phyloP scores from a whole-genome alignment of 2,797 vertebrate genomes.

The Sciurus carolinensis region DNA sequence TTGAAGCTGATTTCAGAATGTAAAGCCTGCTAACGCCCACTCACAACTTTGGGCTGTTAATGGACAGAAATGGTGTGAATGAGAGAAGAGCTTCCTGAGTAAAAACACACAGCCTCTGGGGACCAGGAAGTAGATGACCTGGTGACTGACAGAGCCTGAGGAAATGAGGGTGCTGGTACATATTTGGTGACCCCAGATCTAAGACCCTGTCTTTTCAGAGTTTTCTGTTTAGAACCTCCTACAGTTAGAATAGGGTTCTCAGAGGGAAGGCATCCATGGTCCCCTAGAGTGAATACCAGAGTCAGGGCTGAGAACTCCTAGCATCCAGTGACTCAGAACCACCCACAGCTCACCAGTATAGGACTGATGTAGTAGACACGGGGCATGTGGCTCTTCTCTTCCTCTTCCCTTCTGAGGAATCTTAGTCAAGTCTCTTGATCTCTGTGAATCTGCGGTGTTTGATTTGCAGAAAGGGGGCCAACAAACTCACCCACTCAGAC shows the following conservation, averaged over 20 bases:
- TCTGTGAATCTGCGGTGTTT: neutral
- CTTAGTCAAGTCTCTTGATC: neutral
- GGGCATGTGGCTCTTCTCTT: no score
- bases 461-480: neutral
- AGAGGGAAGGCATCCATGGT: neutral
- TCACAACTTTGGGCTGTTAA: constrained; percentile 35
- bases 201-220: accelerated
- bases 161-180: neutral
- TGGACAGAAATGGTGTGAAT: neutral
- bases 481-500: neutral
- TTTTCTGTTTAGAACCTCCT: neutral
- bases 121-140: neutral
- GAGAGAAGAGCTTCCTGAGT: neutral
- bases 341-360: neutral
- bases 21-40: neutral
- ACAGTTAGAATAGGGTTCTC: neutral
- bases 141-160: neutral
- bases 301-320: accelerated
- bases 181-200: neutral
- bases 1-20: constrained; percentile 33
- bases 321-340: neutral
- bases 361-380: accelerated
- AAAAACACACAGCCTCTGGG: neutral
- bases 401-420: neutral
- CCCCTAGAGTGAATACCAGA: neutral